These are phyloP conservation scores for Idaea biselata DNA, from an alignment of 2,888 invertebrate genomes.

Conservation along the genomic window DNA sequence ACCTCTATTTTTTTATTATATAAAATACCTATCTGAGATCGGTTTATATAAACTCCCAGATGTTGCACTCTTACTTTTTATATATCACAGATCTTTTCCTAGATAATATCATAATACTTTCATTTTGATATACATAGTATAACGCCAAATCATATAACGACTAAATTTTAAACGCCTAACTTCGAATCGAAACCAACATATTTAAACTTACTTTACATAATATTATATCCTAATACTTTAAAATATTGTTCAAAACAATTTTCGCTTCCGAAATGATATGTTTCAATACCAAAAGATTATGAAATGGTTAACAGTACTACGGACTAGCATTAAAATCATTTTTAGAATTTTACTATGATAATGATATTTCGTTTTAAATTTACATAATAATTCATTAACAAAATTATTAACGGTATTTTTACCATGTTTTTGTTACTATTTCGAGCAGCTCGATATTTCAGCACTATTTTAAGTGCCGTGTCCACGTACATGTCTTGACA, in stretches of 20 bases:
- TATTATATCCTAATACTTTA: conserved; percentile 20
- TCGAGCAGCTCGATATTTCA: too few species aligned
- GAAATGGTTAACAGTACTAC: conserved; percentile 56
- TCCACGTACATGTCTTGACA: too few species aligned
- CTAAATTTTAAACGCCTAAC: conserved; percentile 54
- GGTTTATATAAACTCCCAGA: conserved; percentile 61
- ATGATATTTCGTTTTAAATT: conserved; percentile 38
- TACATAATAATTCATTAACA: too few species aligned
- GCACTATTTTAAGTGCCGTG: too few species aligned
- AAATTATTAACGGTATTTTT: too few species aligned
- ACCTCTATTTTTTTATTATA: conserved; percentile 22
- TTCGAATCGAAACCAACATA: conserved; percentile 39
- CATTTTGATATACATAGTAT: conserved; percentile 40
- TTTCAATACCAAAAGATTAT: conserved; percentile 56
- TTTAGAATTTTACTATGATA: conserved; percentile 37
- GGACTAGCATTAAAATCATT: conserved; percentile 49
- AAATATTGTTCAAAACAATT: conserved; percentile 38
- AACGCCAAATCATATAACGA: conserved; percentile 47
- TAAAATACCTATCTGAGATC: conserved; percentile 71
- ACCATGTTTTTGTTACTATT: too few species aligned
- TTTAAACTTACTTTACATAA: conserved; percentile 27
- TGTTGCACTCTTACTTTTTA: conserved; percentile 67
- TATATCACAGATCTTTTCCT: conserved; percentile 77
- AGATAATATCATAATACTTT: conserved; percentile 72
- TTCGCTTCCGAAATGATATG: conserved; percentile 65